Conservation (phyloP, 2,888 invertebrate species). For the Escarpia spicata region DNA sequence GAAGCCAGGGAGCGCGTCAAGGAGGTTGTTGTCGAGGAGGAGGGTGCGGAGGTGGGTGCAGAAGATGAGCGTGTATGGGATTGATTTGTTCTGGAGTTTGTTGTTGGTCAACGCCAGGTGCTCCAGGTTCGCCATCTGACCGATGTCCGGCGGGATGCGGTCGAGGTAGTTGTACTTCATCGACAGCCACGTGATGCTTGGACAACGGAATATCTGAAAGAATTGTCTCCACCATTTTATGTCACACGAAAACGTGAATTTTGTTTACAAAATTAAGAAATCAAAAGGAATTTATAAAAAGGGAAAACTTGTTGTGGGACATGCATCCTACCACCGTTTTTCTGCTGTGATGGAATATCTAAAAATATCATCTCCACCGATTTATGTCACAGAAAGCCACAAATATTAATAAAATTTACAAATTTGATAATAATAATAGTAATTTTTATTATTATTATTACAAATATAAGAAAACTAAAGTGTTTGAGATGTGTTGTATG, state of each 20-base stretch:
- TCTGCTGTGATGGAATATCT: too few species aligned
- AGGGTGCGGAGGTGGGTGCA: slow-evolving; percentile 63
- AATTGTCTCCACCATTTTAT: background rate
- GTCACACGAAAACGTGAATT: background rate
- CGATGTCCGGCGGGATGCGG: slow-evolving; percentile 66
- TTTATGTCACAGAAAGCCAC: too few species aligned
- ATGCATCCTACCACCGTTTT: too few species aligned
- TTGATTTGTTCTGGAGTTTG: slow-evolving; percentile 65
- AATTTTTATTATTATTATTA: too few species aligned
- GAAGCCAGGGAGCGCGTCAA: slow-evolving; percentile 68
- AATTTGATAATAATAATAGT: too few species aligned
- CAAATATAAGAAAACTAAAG: too few species aligned
- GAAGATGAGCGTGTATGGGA: slow-evolving; percentile 67
- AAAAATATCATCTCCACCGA: too few species aligned
- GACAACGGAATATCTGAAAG: slow-evolving; percentile 65
- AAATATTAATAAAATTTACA: too few species aligned
- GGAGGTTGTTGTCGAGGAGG: slow-evolving; percentile 66
- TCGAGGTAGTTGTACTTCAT: slow-evolving; percentile 67
- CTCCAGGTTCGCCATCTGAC: slow-evolving; percentile 64
- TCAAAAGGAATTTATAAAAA: background rate
- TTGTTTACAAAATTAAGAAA: too few species aligned
- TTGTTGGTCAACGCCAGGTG: slow-evolving; percentile 67
- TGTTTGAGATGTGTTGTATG: too few species aligned
- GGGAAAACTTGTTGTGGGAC: too few species aligned
- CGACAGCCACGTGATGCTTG: slow-evolving; percentile 64